Percentiles rank a stretch among this genome's conserved stretches.
phyloP scores from a whole-genome alignment of 1,140 invertebrate genomes.

The Drosophila ohnishii region DNA sequence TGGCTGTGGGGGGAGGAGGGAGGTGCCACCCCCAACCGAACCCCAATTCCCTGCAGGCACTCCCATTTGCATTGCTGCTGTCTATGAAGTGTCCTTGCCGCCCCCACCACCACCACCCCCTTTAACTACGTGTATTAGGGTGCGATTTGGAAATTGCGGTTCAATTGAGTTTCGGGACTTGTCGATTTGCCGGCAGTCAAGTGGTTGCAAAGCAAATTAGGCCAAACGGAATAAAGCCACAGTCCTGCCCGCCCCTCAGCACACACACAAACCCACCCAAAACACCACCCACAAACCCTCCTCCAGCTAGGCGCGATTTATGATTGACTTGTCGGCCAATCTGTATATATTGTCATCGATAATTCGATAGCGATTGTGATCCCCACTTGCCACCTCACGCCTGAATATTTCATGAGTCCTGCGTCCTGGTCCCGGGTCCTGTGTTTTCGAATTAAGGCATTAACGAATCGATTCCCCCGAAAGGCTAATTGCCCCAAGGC shows the following conservation, averaged over 20 bases:
- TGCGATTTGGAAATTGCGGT: slow-evolving; percentile 70
- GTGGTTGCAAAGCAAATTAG: slow-evolving; percentile 72
- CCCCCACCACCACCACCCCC: not conserved
- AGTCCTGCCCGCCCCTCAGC: not conserved
- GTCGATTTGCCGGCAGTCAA: slow-evolving; percentile 59
- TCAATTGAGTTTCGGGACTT: slow-evolving; percentile 61
- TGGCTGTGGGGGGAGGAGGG: slow-evolving; percentile 9
- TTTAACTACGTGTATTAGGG: slow-evolving; percentile 71
- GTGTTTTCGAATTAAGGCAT: slow-evolving; percentile 39
- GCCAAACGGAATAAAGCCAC: slow-evolving; percentile 60
- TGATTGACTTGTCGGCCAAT: slow-evolving; percentile 62
- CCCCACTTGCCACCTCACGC: slow-evolving; percentile 14
- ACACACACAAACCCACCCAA: not conserved
- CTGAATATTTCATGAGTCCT: slow-evolving; percentile 57
- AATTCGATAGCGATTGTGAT: slow-evolving; percentile 51
- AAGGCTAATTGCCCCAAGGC: slow-evolving; percentile 13
- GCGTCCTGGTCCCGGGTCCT: slow-evolving; percentile 2
- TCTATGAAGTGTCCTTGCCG: slow-evolving; percentile 13
- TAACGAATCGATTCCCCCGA: slow-evolving; percentile 34
- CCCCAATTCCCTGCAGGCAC: slow-evolving; percentile 22
- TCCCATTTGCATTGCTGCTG: slow-evolving; percentile 65
- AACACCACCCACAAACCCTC: not conserved
- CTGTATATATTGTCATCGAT: slow-evolving; percentile 56
- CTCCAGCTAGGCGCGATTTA: slow-evolving; percentile 37
- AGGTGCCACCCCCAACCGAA: slow-evolving; percentile 1